A percentile compares a stretch with the other conserved stretches of the same genome.
Conservation (phyloP, 1,140 invertebrate genomes). For the Brachionus rubens region DNA sequence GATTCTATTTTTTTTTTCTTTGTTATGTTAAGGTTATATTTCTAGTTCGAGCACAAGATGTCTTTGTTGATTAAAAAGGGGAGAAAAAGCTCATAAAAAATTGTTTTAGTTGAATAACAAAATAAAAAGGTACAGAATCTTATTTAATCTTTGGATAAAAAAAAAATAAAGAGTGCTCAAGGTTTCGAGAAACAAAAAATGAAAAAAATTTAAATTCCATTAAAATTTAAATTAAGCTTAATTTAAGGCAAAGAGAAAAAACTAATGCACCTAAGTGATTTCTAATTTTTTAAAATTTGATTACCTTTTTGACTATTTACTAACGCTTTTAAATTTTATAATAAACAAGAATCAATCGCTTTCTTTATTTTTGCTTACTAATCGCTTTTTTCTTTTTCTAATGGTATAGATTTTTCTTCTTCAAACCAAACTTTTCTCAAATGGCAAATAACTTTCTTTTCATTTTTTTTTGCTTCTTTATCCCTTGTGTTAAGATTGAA, state of each 20-base stretch:
- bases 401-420: not conserved
- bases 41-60: conserved; percentile 17
- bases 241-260: conserved; percentile 14
- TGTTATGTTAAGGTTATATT: conserved; percentile 39
- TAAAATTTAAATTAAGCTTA: conserved; percentile 40
- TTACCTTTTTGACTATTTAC: conserved; percentile 39
- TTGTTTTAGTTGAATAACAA: conserved; percentile 45
- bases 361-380: conserved; percentile 28
- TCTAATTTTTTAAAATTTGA: conserved; percentile 23
- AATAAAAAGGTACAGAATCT: conserved; percentile 9
- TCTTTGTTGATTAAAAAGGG: conserved; percentile 32
- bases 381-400: not conserved
- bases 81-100: conserved; percentile 29
- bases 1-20: conserved; percentile 14
- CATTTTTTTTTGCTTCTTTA: too few relatives aligned
- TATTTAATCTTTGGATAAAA: conserved; percentile 37
- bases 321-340: conserved; percentile 5
- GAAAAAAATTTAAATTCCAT: conserved; percentile 25
- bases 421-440: too few relatives aligned
- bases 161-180: too few relatives aligned
- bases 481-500: too few relatives aligned
- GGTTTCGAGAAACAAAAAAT: not conserved
- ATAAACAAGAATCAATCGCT: conserved; percentile 37
- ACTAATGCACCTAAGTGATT: not conserved
- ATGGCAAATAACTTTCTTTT: too few relatives aligned